Conservation (phyloP, 2,888 invertebrate species). For the Deilephila elpenor region DNA sequence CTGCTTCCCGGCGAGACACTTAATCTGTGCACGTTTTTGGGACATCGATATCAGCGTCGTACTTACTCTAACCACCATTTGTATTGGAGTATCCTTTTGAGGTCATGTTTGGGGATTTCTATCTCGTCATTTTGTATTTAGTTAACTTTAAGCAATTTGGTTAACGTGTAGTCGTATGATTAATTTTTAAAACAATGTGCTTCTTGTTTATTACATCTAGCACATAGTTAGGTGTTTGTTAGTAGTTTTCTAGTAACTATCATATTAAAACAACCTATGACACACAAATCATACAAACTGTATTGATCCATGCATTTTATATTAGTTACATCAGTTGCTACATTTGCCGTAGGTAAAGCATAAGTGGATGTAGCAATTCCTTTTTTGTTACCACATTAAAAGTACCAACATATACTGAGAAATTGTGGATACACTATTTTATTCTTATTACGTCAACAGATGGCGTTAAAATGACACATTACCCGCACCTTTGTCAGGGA, state of each 20-base stretch:
- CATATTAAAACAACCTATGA: neutral
- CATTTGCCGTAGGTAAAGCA: too few species aligned
- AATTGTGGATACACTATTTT: neutral
- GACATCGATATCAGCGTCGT: constrained; percentile 4
- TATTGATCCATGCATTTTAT: neutral
- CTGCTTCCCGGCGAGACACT: constrained; percentile 9
- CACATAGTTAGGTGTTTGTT: too few species aligned
- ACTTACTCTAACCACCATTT: neutral
- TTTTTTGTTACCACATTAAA: neutral
- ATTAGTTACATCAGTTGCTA: neutral
- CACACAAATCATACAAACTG: neutral
- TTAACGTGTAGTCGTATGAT: too few species aligned
- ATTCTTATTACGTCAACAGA: neutral
- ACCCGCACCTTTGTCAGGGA: neutral
- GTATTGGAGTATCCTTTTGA: neutral
- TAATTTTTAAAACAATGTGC: too few species aligned
- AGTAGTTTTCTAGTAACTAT: neutral
- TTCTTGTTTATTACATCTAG: too few species aligned
- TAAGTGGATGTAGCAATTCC: neutral
- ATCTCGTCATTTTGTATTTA: too few species aligned
- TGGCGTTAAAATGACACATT: neutral
- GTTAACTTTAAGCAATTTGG: neutral
- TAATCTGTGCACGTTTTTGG: constrained; percentile 25
- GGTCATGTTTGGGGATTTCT: neutral
- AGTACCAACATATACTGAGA: neutral